Evolutionary conservation across 2,888 invertebrate genomes (phyloP), one percentile per base, ranked within the genome.

Genomic region (Cremastinae sp.): DNA sequence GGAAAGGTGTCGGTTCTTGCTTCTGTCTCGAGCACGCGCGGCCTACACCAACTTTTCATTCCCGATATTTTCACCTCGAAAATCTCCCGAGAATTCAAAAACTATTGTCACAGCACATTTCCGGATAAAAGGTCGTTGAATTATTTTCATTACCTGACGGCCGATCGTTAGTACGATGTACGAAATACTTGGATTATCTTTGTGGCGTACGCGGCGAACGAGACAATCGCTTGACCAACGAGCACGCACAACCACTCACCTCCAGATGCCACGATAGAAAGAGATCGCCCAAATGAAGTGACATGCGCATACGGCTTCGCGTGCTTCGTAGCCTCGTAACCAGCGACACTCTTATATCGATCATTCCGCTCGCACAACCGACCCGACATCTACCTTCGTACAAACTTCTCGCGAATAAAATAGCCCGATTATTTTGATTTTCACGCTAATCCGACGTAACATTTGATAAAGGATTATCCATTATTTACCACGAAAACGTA

Each of bases 191-290:
- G 85, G 88, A 88, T 88, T 85, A 84, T 78, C 69, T 74, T 80
- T 54, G 53, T 80, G 78, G 78, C 72, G 75, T 36, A 43, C 28
- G n/a, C n/a, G n/a, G n/a, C n/a, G 65, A 65, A 64, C 12, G 53
- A 28, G 51, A 53, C 41, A 34, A 8, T 34, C 20, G 36, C 34
- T 56, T 34, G 41, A 18, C 28, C 41, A 41, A 79, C 78, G 75
- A 73, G 49, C 81, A 80, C 80, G 71, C 82, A 86, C 88, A 82
- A 87, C 89, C 88, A 88, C 89, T 89, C 89, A 89, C 89, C 89
- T 89, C 85, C 83, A 88, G 87, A 86, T 86, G 87, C 89, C 84
- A 89, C 88, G 85, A 88, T 88, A 89, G 89, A 89, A 89, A 89
- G 89, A 89, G 88, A 87, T 84, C 86, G 86, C 83, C 80, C 85